Evolutionary conservation across 2,113 vertebrate genomes (phyloP).

Genomic region (Brienomyrus brachyistius): DNA sequence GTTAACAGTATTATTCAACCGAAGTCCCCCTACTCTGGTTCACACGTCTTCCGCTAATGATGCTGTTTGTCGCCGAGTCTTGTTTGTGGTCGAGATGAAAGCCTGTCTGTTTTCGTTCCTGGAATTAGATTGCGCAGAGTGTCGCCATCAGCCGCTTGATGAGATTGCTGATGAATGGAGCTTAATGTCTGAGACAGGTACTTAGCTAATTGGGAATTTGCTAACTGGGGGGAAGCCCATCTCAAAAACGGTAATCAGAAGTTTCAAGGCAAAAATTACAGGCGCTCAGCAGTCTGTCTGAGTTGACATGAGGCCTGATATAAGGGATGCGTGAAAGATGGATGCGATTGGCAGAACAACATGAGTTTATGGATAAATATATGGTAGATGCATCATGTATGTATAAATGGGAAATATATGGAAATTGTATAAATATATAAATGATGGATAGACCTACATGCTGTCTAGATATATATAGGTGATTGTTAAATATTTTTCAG

Average conservation of each 20-base stretch:
- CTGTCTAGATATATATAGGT: neutral
- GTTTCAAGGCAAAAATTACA: neutral
- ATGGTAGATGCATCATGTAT: neutral
- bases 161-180: conserved; percentile 7
- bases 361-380: neutral
- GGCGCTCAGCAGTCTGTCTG: neutral
- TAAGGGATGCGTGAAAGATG: too few species aligned
- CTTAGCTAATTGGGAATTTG: conserved; percentile 12
- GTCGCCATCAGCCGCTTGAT: neutral
- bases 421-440: neutral
- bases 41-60: neutral
- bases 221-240: conserved; percentile 3
- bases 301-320: neutral
- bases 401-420: neutral
- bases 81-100: conserved; percentile 10
- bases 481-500: neutral
- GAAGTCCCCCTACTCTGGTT: neutral
- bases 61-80: neutral
- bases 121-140: neutral
- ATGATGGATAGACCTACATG: neutral
- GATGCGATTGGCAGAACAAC: neutral
- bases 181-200: conserved; percentile 10
- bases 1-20: neutral
- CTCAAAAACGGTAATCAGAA: neutral
- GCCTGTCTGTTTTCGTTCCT: neutral